Conservation (phyloP, 2,113 vertebrate genomes). For the Romanogobio albipinnatus region DNA sequence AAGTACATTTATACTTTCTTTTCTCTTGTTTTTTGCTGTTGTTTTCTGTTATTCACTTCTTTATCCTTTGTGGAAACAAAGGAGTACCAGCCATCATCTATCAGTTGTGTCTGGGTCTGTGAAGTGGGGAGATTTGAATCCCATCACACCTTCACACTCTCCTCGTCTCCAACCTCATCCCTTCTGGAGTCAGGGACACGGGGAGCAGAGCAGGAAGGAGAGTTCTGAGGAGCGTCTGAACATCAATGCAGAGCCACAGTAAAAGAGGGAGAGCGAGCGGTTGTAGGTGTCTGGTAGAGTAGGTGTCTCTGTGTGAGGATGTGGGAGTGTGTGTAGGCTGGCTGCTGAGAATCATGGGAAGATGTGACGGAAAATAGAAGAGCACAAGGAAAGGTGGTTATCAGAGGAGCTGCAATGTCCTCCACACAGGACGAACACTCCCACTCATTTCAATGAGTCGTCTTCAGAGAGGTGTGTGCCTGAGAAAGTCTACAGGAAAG, state of each 20-base stretch:
- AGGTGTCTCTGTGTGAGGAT: conserved; percentile 29
- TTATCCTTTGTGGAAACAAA: conserved; percentile 54
- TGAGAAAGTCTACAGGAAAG: conserved; percentile 12
- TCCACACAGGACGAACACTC: conserved; percentile 51
- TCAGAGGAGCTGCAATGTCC: conserved; percentile 52
- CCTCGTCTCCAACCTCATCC: conserved; percentile 36
- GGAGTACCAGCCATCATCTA: conserved; percentile 33
- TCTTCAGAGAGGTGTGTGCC: not conserved
- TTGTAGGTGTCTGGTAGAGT: not conserved
- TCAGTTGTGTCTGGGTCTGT: conserved; percentile 35
- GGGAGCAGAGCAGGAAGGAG: conserved; percentile 50
- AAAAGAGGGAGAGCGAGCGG: conserved; percentile 28
- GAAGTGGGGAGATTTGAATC: conserved; percentile 58
- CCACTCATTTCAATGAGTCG: conserved; percentile 49
- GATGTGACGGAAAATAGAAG: conserved; percentile 27
- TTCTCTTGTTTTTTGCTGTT: conserved; percentile 41
- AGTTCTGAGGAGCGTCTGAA: conserved; percentile 63
- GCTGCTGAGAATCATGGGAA: conserved; percentile 22
- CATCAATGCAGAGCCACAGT: conserved; percentile 57
- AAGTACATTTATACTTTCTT: conserved; percentile 28
- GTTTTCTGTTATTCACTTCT: conserved; percentile 55
- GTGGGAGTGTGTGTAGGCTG: conserved; percentile 28
- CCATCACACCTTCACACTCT: conserved; percentile 43
- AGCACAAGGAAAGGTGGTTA: conserved; percentile 42
- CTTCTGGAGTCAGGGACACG: conserved; percentile 44